phyloP scores from a whole-genome alignment of 2,113 vertebrate genomes.

The rat (Rattus norvegicus) region GRCr8 NC_086024.1:124999501-125000000 shows the following conservation, averaged over 20 bases:
- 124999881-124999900: not conserved
- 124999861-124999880: fast-evolving
- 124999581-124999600: conserved; percentile 35
- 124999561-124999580: conserved; percentile 23
- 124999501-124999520: conserved; percentile 31
- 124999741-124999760: not conserved
- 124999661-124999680: conserved; percentile 53
- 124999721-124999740: conserved; percentile 8
- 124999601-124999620: conserved; percentile 3
- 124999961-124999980: not conserved
- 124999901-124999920: not conserved
- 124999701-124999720: not conserved
- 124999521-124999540: not conserved
- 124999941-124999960: not conserved
- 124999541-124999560: conserved; percentile 23
- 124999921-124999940: too few relatives aligned
- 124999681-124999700: conserved; percentile 65
- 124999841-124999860: not conserved
- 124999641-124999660: not conserved
- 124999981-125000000: not conserved
- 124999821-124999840: not conserved
- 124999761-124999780: not conserved
- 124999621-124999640: conserved; percentile 59
- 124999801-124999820: not conserved
- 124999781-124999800: not conserved